These are phyloP conservation scores for Ardeotis arabs DNA, from an alignment of 2,113 vertebrate genomes.

Conservation along the genomic window DNA sequence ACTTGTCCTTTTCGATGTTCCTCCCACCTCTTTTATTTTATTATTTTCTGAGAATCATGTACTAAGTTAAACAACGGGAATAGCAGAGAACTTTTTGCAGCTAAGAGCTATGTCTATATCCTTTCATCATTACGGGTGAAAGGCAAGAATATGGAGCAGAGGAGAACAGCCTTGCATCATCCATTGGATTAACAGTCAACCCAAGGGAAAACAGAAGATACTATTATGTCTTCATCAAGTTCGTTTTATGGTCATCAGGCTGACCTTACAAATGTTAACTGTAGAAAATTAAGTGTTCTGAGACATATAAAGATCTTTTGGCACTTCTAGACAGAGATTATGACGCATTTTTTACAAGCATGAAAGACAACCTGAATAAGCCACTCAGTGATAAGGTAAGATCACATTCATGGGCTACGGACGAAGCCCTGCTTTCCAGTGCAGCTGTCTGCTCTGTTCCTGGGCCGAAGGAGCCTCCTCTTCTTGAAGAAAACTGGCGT, in stretches of 20 bases:
- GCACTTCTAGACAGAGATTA: neutral
- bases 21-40: neutral
- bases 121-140: constrained; percentile 74
- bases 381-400: neutral
- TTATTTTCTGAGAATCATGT: neutral
- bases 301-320: neutral
- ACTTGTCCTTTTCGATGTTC: neutral
- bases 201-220: neutral
- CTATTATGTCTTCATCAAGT: neutral
- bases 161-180: constrained; percentile 79
- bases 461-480: neutral
- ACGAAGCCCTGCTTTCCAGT: neutral
- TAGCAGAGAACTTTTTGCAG: neutral
- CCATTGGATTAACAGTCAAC: constrained; percentile 73
- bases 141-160: constrained; percentile 79
- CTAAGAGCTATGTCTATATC: constrained; percentile 62
- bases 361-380: neutral
- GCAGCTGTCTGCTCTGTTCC: neutral
- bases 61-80: neutral
- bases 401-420: neutral
- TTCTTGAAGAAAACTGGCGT: neutral
- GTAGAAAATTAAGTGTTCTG: neutral
- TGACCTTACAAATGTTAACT: neutral
- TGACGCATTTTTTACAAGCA: neutral
- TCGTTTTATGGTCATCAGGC: neutral